Percentiles rank a stretch among this genome's conserved stretches.
Conservation (phyloP, 2,888 invertebrate genomes). For the Cylloceria caligata region DNA sequence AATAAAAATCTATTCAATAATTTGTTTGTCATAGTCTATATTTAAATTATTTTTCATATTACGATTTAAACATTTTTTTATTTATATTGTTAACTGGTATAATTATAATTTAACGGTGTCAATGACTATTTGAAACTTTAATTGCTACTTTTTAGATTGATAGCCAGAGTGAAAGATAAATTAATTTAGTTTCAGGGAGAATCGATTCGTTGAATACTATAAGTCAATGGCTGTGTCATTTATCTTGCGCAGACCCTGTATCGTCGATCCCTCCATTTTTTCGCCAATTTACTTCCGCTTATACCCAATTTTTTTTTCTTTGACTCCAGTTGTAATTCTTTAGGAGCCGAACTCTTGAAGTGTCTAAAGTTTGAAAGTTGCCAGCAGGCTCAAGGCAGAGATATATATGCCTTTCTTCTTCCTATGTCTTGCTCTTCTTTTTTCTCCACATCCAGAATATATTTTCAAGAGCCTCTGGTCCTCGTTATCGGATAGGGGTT, state of each 20-base stretch:
- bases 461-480: slow-evolving; percentile 74
- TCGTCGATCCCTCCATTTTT: too few relatives aligned
- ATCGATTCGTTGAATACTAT: background rate
- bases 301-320: background rate
- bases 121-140: too few relatives aligned
- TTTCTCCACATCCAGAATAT: slow-evolving; percentile 25
- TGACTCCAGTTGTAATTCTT: slow-evolving; percentile 36
- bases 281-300: slow-evolving; percentile 6
- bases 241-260: too few relatives aligned
- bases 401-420: slow-evolving; percentile 8
- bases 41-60: too few relatives aligned
- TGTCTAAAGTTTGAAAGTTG: slow-evolving; percentile 57
- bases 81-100: too few relatives aligned
- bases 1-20: too few relatives aligned
- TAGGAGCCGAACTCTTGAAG: slow-evolving; percentile 31
- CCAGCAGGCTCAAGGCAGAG: slow-evolving; percentile 41
- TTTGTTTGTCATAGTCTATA: too few relatives aligned
- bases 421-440: background rate
- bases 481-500: slow-evolving; percentile 74
- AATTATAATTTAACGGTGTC: too few relatives aligned
- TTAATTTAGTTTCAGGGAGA: background rate
- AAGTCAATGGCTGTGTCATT: background rate
- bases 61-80: too few relatives aligned
- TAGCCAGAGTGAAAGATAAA: too few relatives aligned
- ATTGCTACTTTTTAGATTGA: background rate